Base-by-base conservation (phyloP, 2,888 invertebrate genomes). In the Alentia gelatinosa region DNA sequence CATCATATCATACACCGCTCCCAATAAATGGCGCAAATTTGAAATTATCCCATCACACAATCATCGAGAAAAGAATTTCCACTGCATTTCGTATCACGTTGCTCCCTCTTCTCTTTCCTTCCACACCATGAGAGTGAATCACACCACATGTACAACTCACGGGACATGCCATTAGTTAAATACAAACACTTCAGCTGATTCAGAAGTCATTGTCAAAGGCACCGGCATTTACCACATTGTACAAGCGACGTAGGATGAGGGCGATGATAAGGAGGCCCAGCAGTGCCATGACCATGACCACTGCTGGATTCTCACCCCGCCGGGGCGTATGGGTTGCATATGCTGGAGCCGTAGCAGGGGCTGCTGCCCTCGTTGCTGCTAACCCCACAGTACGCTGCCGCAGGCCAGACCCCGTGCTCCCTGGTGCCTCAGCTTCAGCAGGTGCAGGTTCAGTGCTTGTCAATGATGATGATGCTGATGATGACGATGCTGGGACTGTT, bases 191-290 rank as follows among this genome's bases (percentile, higher is more conserved):
- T 26, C 68, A 68, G 68, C 68, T 68, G 68, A 7, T 39, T 79
- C n/a, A 79, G n/a, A 79, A 79, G 39, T 79, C 79, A 39, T 79
- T 79, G 37, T 86, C 86, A 33, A 86, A 86, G 1, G 86, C 86
- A 5, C 42, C 86, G 1, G 86, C 50, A 50, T 86, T 63, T n/a
- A 42, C 35, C 9, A 86, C 47, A 30, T 63, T 56, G 84, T 90
- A 90, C n/a, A 90, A n/a, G 9, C 90, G 79, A 3, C 90, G 30
- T 3, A 86, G 42, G 30, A 90, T 84, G 23, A 90, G 63, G 35
- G 90, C 90, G 37, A 86, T 40, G 26, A 90, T 90, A 23, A 84
- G 50, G 33, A 90, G 86, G 26, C 90, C 90, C 3, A 90, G 50
- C 0, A 90, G 39, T 7, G 79, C 39, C 83, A 90, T 90, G 15